A percentile compares a stretch with the other conserved stretches of the same genome.
Conservation (phyloP, 53 echinoderm and acorn worm species). For the Patiria pectinifera region DNA sequence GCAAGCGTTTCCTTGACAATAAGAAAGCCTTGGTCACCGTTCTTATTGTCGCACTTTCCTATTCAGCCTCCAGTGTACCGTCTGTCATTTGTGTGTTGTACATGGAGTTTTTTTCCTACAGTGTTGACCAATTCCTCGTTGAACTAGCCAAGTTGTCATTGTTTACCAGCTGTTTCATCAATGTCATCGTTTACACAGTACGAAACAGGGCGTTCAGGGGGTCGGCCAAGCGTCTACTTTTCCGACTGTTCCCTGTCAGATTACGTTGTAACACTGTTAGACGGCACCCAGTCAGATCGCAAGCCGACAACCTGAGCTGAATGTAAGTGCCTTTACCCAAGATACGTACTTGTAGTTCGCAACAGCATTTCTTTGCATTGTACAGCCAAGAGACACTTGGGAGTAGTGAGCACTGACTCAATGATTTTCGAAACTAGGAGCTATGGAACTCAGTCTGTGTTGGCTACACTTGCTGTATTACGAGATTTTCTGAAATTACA, state of each 20-base stretch:
- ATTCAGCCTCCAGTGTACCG: background rate
- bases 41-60: background rate
- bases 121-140: background rate
- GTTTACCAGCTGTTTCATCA: background rate
- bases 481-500: background rate
- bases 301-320: background rate
- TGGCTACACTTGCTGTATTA: background rate
- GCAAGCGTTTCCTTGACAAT: background rate
- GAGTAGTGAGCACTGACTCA: too few relatives aligned
- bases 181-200: background rate
- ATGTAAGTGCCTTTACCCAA: background rate
- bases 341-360: background rate
- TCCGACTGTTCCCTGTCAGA: background rate
- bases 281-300: background rate
- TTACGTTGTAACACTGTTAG: background rate
- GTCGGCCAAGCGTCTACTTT: background rate
- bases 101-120: background rate
- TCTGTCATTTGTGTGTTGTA: background rate
- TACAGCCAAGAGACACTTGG: too few relatives aligned
- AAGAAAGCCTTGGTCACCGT: conserved; percentile 2
- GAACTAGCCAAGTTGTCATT: background rate
- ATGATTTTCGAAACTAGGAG: background rate
- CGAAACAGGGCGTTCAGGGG: background rate
- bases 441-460: background rate
- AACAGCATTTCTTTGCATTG: too few relatives aligned